Base-by-base conservation (phyloP, 2,888 invertebrate species). In the Ochropleura leucogaster region DNA sequence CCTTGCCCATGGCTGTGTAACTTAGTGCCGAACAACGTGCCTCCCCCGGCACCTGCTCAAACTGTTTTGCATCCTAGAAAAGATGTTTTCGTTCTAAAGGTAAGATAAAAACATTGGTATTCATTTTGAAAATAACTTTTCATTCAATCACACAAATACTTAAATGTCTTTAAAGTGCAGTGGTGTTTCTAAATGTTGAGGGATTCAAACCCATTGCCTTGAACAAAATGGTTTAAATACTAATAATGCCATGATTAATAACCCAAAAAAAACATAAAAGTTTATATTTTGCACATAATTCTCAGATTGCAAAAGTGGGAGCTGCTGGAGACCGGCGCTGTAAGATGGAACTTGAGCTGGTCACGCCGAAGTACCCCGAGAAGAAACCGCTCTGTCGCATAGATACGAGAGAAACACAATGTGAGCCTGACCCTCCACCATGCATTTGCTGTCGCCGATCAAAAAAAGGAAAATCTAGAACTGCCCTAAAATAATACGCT, bases 341-440 rank as follows among this genome's bases (percentile, higher is more conserved):
- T 80, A 96, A 96, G 82, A 95, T 98, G 92, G 97, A 98, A 88
- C 88, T 98, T 72, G 97, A 98, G 84, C 92, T 98, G 88, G 97
- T 97, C 57, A 98, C 98, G 0, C 98, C 98, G 0, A 97, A 97
- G 84, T 97, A 97, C 0, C 96, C 96, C 0, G 97, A 97, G 44
- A 94, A 95, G 65, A 96, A 97, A 74, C 95, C 96, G 0, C 96
- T 95, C 0, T 92, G 96, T 7, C 93, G 95, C 20, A 88, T 93
- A 12, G 96, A 96, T 67, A 95, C 96, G 3, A 91, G 94, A 46
- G 96, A 94, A 74, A 93, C 94, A 0, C 96, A 96, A 68, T 96
- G 93, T 64, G 95, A 96, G 0, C 92, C 94, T 0, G 94, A 94
- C 0, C 10, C 90, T 8, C 95, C 90, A 0, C 90, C 91, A 0